These are phyloP conservation scores for Melanotaenia boesemani DNA, from an alignment of 2,797 vertebrate species.

Conservation along the genomic window DNA sequence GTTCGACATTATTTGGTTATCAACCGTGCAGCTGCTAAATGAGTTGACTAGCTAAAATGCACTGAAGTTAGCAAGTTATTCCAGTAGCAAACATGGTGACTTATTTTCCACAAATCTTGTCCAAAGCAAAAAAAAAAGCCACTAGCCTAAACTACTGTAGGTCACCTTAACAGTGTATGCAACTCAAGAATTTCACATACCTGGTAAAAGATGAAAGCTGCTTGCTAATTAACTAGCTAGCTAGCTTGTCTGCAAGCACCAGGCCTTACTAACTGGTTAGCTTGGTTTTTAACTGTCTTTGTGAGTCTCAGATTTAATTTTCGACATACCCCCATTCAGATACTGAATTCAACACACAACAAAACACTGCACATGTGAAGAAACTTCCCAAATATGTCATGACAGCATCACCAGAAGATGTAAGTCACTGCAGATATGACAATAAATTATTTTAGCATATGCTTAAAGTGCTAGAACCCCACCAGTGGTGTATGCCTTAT, in stretches of 20 bases:
- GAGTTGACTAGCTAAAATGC: background rate
- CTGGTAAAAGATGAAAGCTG: background rate
- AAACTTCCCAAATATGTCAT: background rate
- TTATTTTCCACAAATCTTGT: background rate
- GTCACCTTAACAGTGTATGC: background rate
- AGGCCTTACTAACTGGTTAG: background rate
- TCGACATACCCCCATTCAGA: background rate
- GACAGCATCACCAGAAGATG: background rate
- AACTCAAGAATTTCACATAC: background rate
- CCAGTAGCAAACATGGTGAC: background rate
- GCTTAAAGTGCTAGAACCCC: background rate
- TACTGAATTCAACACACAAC: background rate
- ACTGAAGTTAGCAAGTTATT: background rate
- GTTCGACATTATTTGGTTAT: constrained; percentile 3
- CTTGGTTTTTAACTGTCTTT: background rate
- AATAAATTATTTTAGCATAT: background rate
- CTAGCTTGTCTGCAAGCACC: background rate
- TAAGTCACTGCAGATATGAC: background rate
- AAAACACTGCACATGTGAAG: background rate
- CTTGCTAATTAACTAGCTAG: background rate
- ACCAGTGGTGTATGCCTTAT: background rate
- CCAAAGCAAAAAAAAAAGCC: background rate
- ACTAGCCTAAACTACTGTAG: background rate
- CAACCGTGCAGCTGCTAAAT: background rate
- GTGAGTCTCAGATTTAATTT: background rate